These are phyloP conservation scores for Calliopum simillimum DNA, from an alignment of 2,888 invertebrate genomes.

Conservation along the genomic window DNA sequence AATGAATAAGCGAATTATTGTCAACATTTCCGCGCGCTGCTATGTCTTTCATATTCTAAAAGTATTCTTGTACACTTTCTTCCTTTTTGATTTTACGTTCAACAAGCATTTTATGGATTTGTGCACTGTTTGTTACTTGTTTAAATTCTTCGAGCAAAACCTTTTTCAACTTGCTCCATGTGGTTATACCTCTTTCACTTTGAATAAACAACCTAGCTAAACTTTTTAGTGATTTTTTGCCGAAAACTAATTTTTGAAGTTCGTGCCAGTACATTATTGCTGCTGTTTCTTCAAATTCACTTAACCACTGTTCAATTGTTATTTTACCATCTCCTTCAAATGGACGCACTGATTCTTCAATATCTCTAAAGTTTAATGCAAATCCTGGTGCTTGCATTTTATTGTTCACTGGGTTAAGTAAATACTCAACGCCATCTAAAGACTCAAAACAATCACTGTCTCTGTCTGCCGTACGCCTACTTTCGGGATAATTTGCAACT, in stretches of 20 bases:
- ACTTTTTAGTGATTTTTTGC: no score
- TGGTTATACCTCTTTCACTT: conserved; percentile 5
- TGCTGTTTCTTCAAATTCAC: conserved; percentile 9
- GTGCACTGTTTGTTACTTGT: background rate
- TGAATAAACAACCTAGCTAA: conserved; percentile 1
- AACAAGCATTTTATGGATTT: conserved; percentile 10
- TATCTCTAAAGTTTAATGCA: background rate
- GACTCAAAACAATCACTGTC: conserved; percentile 1
- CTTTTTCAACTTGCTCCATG: background rate
- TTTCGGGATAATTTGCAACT: no score
- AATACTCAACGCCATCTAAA: background rate
- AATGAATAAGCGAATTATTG: background rate
- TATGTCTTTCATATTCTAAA: conserved; percentile 2
- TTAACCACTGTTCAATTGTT: conserved; percentile 8
- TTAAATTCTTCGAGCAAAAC: background rate
- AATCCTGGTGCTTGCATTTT: background rate
- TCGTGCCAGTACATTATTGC: conserved; percentile 10
- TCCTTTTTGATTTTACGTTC: conserved; percentile 9
- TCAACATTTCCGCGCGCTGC: conserved; percentile 7
- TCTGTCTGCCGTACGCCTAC: no score
- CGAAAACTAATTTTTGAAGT: background rate
- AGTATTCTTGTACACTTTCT: conserved; percentile 5
- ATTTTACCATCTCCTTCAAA: conserved; percentile 2
- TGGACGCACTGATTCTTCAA: background rate
- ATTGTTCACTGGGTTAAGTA: background rate